Conservation (phyloP, 2,888 invertebrate species). For the Amblyjoppa proteus region DNA sequence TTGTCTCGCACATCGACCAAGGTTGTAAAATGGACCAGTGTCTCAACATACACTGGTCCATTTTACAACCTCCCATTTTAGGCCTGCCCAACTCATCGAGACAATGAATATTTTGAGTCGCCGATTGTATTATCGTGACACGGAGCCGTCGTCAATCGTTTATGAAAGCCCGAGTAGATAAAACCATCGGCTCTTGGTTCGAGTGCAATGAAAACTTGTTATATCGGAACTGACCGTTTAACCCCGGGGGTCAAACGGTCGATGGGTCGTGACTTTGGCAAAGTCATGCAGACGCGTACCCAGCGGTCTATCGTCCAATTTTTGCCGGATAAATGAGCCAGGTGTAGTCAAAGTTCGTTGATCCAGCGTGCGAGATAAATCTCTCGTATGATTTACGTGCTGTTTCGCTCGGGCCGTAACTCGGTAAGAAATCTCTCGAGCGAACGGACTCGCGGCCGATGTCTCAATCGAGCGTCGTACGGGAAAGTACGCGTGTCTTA, state of each 20-base stretch:
- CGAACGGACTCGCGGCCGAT: slow-evolving; percentile 38
- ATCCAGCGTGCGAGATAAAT: slow-evolving; percentile 50
- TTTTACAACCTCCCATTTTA: not conserved
- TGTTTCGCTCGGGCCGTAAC: slow-evolving; percentile 39
- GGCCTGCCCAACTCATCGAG: not conserved
- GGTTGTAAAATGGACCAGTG: not conserved
- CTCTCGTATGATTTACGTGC: slow-evolving; percentile 56
- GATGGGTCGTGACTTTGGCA: not conserved
- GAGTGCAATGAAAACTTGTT: slow-evolving; percentile 15
- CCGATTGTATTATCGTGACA: not conserved
- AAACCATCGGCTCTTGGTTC: not conserved
- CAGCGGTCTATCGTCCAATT: slow-evolving; percentile 24
- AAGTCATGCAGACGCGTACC: not conserved
- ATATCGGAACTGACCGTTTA: not conserved
- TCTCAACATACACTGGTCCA: not conserved
- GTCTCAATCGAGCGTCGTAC: slow-evolving; percentile 52
- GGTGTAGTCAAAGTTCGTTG: slow-evolving; percentile 63
- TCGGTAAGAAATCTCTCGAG: slow-evolving; percentile 25
- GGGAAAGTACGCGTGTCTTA: slow-evolving; percentile 27
- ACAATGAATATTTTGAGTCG: not conserved
- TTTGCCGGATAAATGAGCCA: slow-evolving; percentile 51
- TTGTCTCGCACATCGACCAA: not conserved
- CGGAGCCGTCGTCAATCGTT: not conserved
- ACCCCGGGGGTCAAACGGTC: not conserved
- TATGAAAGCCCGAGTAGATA: slow-evolving; percentile 35